These are phyloP conservation scores for Synanceia verrucosa DNA, from an alignment of 2,797 vertebrate species.

Conservation along the genomic window DNA sequence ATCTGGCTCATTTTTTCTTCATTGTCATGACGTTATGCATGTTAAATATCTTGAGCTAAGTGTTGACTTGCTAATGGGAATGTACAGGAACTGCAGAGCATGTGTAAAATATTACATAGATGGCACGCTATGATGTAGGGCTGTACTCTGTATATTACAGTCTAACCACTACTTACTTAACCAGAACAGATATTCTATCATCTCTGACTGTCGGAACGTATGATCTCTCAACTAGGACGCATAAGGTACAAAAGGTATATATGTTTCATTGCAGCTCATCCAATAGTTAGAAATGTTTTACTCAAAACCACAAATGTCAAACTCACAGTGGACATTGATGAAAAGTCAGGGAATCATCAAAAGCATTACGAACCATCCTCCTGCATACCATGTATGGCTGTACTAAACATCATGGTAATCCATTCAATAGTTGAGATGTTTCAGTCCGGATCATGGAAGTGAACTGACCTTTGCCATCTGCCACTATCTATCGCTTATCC, in stretches of 20 bases:
- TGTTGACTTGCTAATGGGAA: constrained; percentile 7
- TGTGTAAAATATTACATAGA: constrained; percentile 16
- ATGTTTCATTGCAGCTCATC: neutral
- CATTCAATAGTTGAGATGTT: neutral
- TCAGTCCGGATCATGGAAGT: neutral
- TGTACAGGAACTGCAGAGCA: constrained; percentile 8
- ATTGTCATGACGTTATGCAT: neutral
- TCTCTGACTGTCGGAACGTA: constrained; percentile 10
- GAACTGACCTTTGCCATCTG: no score
- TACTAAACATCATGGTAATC: neutral
- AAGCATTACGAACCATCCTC: neutral
- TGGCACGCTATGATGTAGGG: neutral
- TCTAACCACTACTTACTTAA: constrained; percentile 4
- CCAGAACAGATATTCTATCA: constrained; percentile 24
- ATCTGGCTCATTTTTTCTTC: constrained; percentile 14
- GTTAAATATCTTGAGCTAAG: neutral
- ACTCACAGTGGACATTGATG: neutral
- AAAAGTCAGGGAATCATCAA: neutral
- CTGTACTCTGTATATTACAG: no score
- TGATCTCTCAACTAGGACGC: constrained; percentile 1
- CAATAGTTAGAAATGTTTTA: neutral
- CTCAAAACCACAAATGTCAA: neutral
- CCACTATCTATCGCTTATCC: no score
- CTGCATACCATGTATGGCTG: neutral
- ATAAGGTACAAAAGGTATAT: neutral